A percentile compares a stretch with the other conserved stretches of the same genome.
Conservation (phyloP, 1,140 invertebrate species). For the Helicoverpa zea region DNA sequence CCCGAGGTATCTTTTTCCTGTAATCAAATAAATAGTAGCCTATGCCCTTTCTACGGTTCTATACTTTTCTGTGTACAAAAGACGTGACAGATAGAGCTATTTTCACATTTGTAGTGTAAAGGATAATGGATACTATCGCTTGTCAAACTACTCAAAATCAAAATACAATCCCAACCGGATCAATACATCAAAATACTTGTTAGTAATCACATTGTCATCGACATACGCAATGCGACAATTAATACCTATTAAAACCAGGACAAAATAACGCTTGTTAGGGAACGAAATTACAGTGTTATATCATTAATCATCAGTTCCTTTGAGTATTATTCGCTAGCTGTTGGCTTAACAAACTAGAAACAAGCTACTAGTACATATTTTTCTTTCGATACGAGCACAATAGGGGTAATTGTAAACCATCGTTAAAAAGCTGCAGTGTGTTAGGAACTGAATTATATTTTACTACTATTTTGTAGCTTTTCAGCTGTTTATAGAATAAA, state of each 20-base stretch:
- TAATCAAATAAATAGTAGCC: too few relatives aligned
- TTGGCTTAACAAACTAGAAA: conserved; percentile 1
- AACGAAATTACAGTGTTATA: conserved; percentile 6
- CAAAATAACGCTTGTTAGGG: conserved; percentile 21
- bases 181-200: not conserved
- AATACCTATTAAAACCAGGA: conserved; percentile 22
- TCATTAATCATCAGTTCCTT: conserved; percentile 19
- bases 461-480: not conserved
- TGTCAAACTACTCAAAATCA: not conserved
- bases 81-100: too few relatives aligned
- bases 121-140: too few relatives aligned
- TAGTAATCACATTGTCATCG: not conserved
- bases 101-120: too few relatives aligned
- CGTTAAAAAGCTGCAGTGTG: not conserved
- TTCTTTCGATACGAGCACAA: not conserved
- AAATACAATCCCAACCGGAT: not conserved
- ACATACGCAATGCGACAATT: conserved; percentile 34
- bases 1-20: too few relatives aligned
- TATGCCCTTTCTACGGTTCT: too few relatives aligned
- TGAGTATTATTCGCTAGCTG: not conserved
- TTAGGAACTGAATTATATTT: not conserved
- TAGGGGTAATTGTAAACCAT: not conserved
- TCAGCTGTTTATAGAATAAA: too few relatives aligned
- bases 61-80: too few relatives aligned
- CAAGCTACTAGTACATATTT: conserved; percentile 5